Percentiles rank a stretch among this genome's conserved stretches.
Evolutionary conservation across 2,888 invertebrate genomes (phyloP).

Genomic region (Nipponacmea schrenckii): DNA sequence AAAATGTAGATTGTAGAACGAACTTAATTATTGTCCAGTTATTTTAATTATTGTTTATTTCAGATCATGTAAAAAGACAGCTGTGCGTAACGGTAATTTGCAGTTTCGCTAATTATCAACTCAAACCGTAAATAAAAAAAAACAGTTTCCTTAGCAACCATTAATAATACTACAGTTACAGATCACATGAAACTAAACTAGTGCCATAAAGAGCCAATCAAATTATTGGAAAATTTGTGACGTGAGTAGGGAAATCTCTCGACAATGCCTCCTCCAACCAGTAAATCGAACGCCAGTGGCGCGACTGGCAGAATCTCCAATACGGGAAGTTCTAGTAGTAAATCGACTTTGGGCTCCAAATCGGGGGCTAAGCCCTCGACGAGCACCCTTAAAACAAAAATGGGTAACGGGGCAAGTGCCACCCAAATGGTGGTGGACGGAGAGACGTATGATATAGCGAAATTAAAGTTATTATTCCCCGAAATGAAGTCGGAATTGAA

Average conservation of each 20-base stretch:
- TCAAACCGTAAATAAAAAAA: neutral
- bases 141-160: constrained; percentile 8
- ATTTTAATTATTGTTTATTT: too few relatives aligned
- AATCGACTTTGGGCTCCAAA: constrained; percentile 12
- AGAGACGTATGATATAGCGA: constrained; percentile 57
- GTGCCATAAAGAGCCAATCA: constrained; percentile 8
- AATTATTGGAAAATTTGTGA: constrained; percentile 21
- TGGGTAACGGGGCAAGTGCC: constrained; percentile 62
- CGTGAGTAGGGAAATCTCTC: constrained; percentile 21
- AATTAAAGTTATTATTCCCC: constrained; percentile 66
- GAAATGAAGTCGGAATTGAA: constrained; percentile 70
- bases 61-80: too few relatives aligned
- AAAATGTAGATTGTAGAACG: too few relatives aligned
- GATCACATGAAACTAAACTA: neutral
- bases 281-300: constrained; percentile 20
- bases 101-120: too few relatives aligned
- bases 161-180: neutral
- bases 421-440: constrained; percentile 57
- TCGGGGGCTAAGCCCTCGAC: constrained; percentile 5
- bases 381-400: constrained; percentile 28
- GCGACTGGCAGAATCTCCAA: neutral
- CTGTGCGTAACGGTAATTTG: too few relatives aligned
- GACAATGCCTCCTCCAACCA: constrained; percentile 28
- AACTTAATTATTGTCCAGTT: too few relatives aligned
- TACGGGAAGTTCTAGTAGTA: neutral